phyloP scores from a whole-genome alignment of 2,888 invertebrate genomes.

The Drosophila borborema region DNA sequence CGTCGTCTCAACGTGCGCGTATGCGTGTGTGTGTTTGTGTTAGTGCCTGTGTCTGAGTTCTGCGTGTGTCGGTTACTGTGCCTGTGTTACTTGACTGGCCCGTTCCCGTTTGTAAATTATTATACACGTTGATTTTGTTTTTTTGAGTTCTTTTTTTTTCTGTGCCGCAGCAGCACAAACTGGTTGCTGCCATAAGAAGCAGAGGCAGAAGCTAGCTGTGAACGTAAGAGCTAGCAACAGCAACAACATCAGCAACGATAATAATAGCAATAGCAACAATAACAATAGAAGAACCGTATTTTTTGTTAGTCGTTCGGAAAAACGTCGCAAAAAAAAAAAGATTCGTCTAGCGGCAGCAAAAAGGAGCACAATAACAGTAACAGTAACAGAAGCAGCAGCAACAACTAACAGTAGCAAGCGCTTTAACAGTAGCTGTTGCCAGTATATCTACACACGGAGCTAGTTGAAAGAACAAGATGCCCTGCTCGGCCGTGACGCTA shows the following conservation, averaged over 20 bases:
- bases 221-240: slow-evolving; percentile 39
- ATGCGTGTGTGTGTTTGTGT: slow-evolving; percentile 17
- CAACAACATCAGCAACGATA: slow-evolving; percentile 16
- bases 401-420: slow-evolving; percentile 18
- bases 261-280: slow-evolving; percentile 21
- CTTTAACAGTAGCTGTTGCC: slow-evolving; percentile 31
- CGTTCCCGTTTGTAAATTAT: slow-evolving; percentile 65
- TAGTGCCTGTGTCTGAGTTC: slow-evolving; percentile 2
- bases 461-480: slow-evolving; percentile 87
- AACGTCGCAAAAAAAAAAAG: slow-evolving; percentile 28
- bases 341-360: slow-evolving; percentile 31
- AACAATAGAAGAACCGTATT: slow-evolving; percentile 33
- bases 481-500: slow-evolving; percentile 97
- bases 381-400: slow-evolving; percentile 16
- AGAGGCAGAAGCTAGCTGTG: slow-evolving; percentile 57
- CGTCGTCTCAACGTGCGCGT: slow-evolving; percentile 53
- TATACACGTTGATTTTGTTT: slow-evolving; percentile 57
- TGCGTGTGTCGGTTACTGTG: slow-evolving; percentile 52
- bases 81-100: slow-evolving; percentile 61
- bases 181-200: slow-evolving; percentile 66
- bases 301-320: slow-evolving; percentile 38
- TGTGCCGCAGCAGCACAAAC: slow-evolving; percentile 65
- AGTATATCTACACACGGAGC: slow-evolving; percentile 4
- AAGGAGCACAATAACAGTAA: slow-evolving; percentile 49
- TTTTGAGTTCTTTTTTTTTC: slow-evolving; percentile 60